Evolutionary conservation across 2,888 invertebrate genomes (phyloP), one percentile per base, ranked within the genome.

Genomic region (Timema podura): DNA sequence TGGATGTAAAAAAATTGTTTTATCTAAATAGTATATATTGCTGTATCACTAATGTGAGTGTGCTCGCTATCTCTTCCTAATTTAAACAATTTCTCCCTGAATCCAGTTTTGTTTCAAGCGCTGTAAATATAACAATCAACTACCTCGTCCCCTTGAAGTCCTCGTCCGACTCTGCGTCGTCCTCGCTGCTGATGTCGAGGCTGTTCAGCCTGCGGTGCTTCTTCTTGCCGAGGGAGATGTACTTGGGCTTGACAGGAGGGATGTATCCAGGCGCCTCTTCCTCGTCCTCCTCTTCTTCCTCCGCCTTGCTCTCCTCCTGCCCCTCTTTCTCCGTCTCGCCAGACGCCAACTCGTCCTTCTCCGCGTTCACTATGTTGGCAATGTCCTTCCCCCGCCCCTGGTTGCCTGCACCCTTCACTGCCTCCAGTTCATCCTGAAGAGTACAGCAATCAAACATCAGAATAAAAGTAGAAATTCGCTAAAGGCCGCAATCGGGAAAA

Each of bases 311-410:
- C 71, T 6, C 75, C 74, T 44, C 76, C 76, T 13, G 76, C 69
- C 80, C 83, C 78, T 79, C 81, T 75, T 81, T 83, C 83, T 83
- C 48, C n/a, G 46, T 46, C 15, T 66, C 65, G 15, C 15, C 69
- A 11, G 45, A 68, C 66, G 71, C 61, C 67, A 70, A 68, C 77
- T 90, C 90, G 75, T 91, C 91, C 75, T 90, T 89, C 67, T 89
- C 90, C 75, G 91, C 91, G 70, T 82, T 81, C 1, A 91, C 90
- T 75, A 95, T 95, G 68, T 93, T 95, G n/a, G 91, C 89, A 76
- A 95, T 95, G 80, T 96, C 95, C 80, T 96, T 96, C 0, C 96
- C 96, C 44, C 93, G 86, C 0, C 91, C 91, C 76, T 91, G 88
- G 80, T 91, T 91, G 0, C 94, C 93, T 0, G 91, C 90, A 46